Evolutionary conservation across 2,797 vertebrate species (phyloP).

Genomic region (Amblyopsis hoosieri): DNA sequence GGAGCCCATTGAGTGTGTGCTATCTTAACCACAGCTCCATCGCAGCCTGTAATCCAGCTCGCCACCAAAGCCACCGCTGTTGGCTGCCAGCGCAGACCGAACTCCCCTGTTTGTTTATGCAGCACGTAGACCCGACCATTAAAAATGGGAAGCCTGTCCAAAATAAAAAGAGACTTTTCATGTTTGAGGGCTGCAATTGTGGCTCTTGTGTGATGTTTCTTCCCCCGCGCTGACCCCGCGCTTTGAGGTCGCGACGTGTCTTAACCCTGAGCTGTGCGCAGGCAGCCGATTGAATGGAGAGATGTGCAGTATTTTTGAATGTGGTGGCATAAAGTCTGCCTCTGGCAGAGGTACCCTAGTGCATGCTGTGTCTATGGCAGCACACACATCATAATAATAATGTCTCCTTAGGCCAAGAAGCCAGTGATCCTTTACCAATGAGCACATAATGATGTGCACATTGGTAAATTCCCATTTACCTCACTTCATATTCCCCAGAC

Average conservation of each 20-base stretch:
- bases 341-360: slow-evolving; percentile 60
- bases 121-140: slow-evolving; percentile 72
- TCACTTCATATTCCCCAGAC: slow-evolving; percentile 39
- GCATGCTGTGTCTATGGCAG: slow-evolving; percentile 59
- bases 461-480: slow-evolving; percentile 57
- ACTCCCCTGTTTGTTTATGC: slow-evolving; percentile 78
- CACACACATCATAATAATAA: slow-evolving; percentile 75
- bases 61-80: slow-evolving; percentile 75
- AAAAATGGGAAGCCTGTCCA: slow-evolving; percentile 79
- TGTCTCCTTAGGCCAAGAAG: slow-evolving; percentile 57
- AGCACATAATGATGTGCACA: slow-evolving; percentile 42
- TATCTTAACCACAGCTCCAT: slow-evolving; percentile 72
- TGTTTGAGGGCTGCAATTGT: slow-evolving; percentile 82
- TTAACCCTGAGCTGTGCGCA: slow-evolving; percentile 67
- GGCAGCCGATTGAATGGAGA: slow-evolving; percentile 57
- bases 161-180: slow-evolving; percentile 83
- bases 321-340: slow-evolving; percentile 62
- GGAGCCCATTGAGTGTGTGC: slow-evolving; percentile 65
- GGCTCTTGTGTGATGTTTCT: slow-evolving; percentile 82
- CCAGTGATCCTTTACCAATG: slow-evolving; percentile 55
- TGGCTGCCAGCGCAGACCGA: slow-evolving; percentile 67
- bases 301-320: slow-evolving; percentile 69
- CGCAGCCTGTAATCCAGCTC: slow-evolving; percentile 75
- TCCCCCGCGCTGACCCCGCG: slow-evolving; percentile 73
- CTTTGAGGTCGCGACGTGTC: slow-evolving; percentile 68